Percentiles rank a stretch among this genome's conserved stretches.
These are phyloP conservation scores for Lucilia cuprina DNA, from an alignment of 1,140 invertebrate species.

Conservation along the genomic window DNA sequence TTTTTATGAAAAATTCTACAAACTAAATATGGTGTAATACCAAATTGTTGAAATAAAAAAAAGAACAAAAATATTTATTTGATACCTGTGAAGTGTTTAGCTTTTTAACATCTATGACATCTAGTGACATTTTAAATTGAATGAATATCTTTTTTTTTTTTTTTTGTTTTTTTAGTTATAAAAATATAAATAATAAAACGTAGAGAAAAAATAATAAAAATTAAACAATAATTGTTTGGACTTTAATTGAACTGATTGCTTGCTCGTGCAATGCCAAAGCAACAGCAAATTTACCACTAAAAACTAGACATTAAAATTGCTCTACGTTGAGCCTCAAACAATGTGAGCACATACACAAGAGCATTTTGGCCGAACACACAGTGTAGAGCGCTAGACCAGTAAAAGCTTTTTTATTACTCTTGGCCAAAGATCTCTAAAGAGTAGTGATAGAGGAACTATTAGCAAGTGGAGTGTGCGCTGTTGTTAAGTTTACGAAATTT, in stretches of 20 bases:
- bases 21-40: too few relatives aligned
- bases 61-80: not conserved
- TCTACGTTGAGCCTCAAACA: not conserved
- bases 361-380: not conserved
- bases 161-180: not conserved
- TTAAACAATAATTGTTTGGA: not conserved
- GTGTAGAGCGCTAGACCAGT: not conserved
- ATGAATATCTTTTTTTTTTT: not conserved
- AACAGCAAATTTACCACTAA: conserved; percentile 6
- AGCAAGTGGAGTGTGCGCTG: not conserved
- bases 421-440: not conserved
- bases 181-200: not conserved
- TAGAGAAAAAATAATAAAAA: not conserved
- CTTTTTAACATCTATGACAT: not conserved
- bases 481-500: not conserved
- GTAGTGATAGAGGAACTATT: not conserved
- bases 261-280: not conserved
- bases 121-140: not conserved
- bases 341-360: not conserved
- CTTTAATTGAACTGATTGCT: not conserved
- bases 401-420: not conserved
- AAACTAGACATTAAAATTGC: not conserved
- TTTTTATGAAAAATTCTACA: too few relatives aligned
- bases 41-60: not conserved
- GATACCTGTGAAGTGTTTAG: not conserved